Evolutionary conservation across 2,797 vertebrate genomes (phyloP).

Genomic region (Melanogrammus aeglefinus): DNA sequence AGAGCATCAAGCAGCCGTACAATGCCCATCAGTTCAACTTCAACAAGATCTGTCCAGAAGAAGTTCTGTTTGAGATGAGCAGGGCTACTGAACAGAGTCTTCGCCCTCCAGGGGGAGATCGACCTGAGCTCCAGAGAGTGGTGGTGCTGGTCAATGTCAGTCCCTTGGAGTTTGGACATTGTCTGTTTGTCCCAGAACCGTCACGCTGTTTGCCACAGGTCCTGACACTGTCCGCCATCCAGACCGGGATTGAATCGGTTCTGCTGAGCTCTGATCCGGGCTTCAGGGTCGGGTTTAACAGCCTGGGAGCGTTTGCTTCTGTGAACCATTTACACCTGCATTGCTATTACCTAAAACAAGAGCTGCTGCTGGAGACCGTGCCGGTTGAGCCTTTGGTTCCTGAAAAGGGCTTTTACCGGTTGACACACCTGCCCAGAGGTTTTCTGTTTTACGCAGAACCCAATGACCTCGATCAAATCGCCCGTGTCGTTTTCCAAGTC

Average conservation of each 20-base stretch:
- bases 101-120: background rate
- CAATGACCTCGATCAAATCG: conserved; percentile 53
- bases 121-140: conserved; percentile 40
- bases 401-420: conserved; percentile 57
- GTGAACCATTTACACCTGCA: conserved; percentile 94
- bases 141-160: conserved; percentile 87
- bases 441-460: conserved; percentile 81
- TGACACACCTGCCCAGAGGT: conserved; percentile 72
- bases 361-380: conserved; percentile 76
- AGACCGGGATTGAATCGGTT: conserved; percentile 74
- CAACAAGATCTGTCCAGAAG: conserved; percentile 75
- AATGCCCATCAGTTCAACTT: conserved; percentile 83
- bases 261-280: conserved; percentile 83
- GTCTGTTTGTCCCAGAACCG: conserved; percentile 85
- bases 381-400: conserved; percentile 67
- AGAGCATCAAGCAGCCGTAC: conserved; percentile 81
- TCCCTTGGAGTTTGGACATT: conserved; percentile 87
- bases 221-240: conserved; percentile 64
- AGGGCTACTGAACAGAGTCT: background rate
- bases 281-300: conserved; percentile 92
- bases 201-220: conserved; percentile 64
- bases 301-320: conserved; percentile 87
- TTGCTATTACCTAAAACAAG: conserved; percentile 79
- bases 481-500: conserved; percentile 68
- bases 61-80: conserved; percentile 79